phyloP scores from a whole-genome alignment of 2,113 vertebrate species.

The Trinectes maculatus region DNA sequence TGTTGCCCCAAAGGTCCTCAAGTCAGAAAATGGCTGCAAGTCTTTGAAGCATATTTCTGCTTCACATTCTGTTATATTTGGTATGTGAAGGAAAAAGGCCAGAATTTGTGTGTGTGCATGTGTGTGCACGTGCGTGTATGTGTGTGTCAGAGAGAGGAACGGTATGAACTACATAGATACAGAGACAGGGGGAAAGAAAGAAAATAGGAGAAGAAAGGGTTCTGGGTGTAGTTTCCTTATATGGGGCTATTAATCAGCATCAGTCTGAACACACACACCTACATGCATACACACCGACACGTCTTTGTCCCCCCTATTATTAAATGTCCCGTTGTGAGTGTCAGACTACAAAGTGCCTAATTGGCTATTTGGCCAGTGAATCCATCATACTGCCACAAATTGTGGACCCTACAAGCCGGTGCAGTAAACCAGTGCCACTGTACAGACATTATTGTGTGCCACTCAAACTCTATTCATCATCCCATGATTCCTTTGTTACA shows the following conservation, averaged over 20 bases:
- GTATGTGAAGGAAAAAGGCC: neutral
- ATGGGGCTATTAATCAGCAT: slow-evolving; percentile 76
- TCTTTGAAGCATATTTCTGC: slow-evolving; percentile 50
- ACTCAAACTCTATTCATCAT: slow-evolving; percentile 37
- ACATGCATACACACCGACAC: slow-evolving; percentile 47
- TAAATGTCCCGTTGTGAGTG: slow-evolving; percentile 71
- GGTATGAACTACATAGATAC: slow-evolving; percentile 8
- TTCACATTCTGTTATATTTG: slow-evolving; percentile 52
- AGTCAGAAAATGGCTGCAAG: slow-evolving; percentile 51
- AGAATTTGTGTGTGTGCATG: neutral
- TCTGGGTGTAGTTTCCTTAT: slow-evolving; percentile 52
- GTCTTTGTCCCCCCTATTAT: slow-evolving; percentile 62
- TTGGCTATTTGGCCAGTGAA: slow-evolving; percentile 77
- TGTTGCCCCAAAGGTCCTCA: slow-evolving; percentile 46
- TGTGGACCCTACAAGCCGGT: slow-evolving; percentile 55
- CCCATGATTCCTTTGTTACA: too few relatives aligned
- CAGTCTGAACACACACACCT: slow-evolving; percentile 40
- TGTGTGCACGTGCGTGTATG: too few relatives aligned
- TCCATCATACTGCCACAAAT: slow-evolving; percentile 74
- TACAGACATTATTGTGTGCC: slow-evolving; percentile 17
- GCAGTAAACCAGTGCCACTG: slow-evolving; percentile 51
- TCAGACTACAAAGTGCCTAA: slow-evolving; percentile 78
- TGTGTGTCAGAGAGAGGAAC: slow-evolving; percentile 4
- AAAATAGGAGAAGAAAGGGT: slow-evolving; percentile 49
- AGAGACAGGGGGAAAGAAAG: slow-evolving; percentile 33